A percentile compares a stretch with the other conserved stretches of the same genome.
Evolutionary conservation across 1,140 invertebrate genomes (phyloP).

Genomic region (Drosophila busckii): DNA sequence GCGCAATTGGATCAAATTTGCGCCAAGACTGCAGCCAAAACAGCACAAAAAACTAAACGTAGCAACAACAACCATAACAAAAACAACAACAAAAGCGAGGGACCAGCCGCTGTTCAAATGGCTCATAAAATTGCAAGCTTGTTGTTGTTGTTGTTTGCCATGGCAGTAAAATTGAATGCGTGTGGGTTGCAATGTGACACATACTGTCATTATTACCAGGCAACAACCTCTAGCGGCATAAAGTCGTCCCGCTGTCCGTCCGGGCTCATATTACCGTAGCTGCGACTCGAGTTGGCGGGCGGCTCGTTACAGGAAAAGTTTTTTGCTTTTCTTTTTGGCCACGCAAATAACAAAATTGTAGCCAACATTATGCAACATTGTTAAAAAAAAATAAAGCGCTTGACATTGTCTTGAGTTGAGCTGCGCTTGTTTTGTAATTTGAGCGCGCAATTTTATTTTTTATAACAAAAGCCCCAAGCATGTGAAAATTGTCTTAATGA

Average conservation of each 20-base stretch:
- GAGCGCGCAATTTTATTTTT: too few species aligned
- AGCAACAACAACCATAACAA: slow-evolving; percentile 26
- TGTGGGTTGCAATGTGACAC: slow-evolving; percentile 77
- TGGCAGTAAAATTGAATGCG: slow-evolving; percentile 72
- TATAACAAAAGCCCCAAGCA: too few species aligned
- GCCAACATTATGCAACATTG: too few species aligned
- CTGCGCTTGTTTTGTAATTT: too few species aligned
- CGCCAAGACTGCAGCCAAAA: slow-evolving; percentile 56
- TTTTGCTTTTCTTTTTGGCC: slow-evolving; percentile 17
- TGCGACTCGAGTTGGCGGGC: slow-evolving; percentile 50
- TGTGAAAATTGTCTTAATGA: too few species aligned
- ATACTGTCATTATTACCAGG: slow-evolving; percentile 75
- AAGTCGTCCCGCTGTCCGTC: slow-evolving; percentile 12
- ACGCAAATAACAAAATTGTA: too few species aligned
- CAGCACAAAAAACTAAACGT: slow-evolving; percentile 53
- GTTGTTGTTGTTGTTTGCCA: slow-evolving; percentile 31
- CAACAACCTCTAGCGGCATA: slow-evolving; percentile 56
- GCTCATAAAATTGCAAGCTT: slow-evolving; percentile 58
- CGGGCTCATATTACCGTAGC: slow-evolving; percentile 63
- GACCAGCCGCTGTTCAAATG: slow-evolving; percentile 41
- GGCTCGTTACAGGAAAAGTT: slow-evolving; percentile 64
- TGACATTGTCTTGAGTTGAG: too few species aligned
- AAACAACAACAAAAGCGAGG: slow-evolving; percentile 2
- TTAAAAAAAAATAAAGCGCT: too few species aligned
- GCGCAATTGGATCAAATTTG: slow-evolving; percentile 77